phyloP scores from a whole-genome alignment of 2,113 vertebrate species.

The Zosterops pallidus region DNA sequence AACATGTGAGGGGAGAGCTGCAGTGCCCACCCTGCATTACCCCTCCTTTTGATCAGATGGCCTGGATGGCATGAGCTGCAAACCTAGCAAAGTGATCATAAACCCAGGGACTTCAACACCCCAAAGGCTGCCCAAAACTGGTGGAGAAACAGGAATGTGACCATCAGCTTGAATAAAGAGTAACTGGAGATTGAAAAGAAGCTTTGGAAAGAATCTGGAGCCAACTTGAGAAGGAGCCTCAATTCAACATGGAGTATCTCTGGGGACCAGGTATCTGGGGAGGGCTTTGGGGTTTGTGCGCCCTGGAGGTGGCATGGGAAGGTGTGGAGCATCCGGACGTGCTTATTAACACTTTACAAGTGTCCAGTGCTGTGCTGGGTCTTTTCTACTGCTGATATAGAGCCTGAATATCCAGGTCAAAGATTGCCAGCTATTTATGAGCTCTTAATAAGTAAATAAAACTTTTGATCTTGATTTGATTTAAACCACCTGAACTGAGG shows the following conservation, averaged over 20 bases:
- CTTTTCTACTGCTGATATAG: not conserved
- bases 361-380: not conserved
- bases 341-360: not conserved
- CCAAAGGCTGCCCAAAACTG: not conserved
- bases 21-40: no score
- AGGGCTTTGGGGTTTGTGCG: fast-evolving
- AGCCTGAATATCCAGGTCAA: not conserved
- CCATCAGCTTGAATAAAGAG: not conserved
- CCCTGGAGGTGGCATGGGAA: not conserved
- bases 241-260: fast-evolving
- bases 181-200: not conserved
- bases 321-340: not conserved
- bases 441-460: not conserved
- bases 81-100: not conserved
- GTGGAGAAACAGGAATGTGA: not conserved
- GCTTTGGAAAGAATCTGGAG: not conserved
- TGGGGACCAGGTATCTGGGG: fast-evolving
- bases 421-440: not conserved
- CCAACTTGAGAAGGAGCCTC: not conserved
- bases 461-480: not conserved
- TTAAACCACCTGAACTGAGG: not conserved
- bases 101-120: not conserved
- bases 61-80: not conserved
- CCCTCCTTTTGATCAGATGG: not conserved
- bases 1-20: not conserved